Conservation (phyloP, 2,797 vertebrate genomes). For the Melanotaenia boesemani region DNA sequence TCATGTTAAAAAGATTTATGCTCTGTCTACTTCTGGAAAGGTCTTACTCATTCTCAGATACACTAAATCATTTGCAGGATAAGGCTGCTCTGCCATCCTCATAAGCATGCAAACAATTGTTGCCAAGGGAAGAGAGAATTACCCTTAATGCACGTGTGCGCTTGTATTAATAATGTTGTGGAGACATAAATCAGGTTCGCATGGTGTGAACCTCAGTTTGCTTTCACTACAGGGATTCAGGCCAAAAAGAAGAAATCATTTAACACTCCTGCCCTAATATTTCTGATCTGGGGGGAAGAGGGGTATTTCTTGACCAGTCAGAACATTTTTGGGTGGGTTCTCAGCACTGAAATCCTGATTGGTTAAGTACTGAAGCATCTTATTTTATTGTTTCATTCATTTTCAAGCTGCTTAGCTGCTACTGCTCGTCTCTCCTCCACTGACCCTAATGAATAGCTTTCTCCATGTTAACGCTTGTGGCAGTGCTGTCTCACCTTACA, state of each 20-base stretch:
- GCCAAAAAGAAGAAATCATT: neutral
- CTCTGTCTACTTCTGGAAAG: neutral
- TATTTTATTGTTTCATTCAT: neutral
- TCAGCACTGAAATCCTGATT: neutral
- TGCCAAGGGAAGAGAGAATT: neutral
- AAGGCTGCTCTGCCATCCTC: neutral
- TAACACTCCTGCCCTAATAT: neutral
- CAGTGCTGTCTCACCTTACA: neutral
- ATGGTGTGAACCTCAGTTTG: slow-evolving; percentile 1
- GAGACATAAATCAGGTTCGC: slow-evolving; percentile 14
- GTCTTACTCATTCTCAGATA: slow-evolving; percentile 7
- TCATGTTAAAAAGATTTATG: neutral
- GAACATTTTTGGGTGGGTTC: neutral
- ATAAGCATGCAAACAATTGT: neutral
- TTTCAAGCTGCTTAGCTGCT: neutral
- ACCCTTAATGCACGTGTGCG: neutral
- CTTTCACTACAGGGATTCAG: neutral
- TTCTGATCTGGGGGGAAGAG: neutral
- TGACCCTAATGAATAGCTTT: neutral
- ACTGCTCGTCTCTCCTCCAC: neutral
- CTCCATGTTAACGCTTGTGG: neutral
- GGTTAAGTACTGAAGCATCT: neutral
- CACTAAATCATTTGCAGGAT: neutral
- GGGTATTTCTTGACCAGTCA: neutral
- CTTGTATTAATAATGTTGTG: neutral